Percentiles rank a stretch among this genome's conserved stretches.
phyloP scores from a whole-genome alignment of 53 echinoderm and acorn worm genomes.

The Luidia sarsii region DNA sequence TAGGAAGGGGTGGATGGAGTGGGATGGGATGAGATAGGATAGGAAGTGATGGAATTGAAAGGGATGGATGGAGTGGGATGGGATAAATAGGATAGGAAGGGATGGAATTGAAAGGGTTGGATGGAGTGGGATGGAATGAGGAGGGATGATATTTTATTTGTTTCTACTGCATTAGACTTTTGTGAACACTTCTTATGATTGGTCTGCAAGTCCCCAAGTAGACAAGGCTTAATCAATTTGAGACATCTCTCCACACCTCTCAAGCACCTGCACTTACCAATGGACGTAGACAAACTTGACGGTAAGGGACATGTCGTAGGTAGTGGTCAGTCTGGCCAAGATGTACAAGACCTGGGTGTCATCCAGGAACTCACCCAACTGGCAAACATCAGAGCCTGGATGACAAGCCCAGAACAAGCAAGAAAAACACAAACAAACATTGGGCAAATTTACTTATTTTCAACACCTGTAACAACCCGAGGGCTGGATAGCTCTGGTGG shows the following conservation, averaged over 20 bases:
- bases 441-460: too few relatives aligned
- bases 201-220: not conserved
- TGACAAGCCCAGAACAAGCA: too few relatives aligned
- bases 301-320: constrained; percentile 35
- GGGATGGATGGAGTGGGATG: too few relatives aligned
- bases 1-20: too few relatives aligned
- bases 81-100: too few relatives aligned
- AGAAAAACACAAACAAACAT: too few relatives aligned
- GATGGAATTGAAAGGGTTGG: too few relatives aligned
- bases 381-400: constrained; percentile 33
- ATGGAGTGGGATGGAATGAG: not conserved
- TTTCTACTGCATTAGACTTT: not conserved
- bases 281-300: constrained; percentile 57
- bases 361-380: constrained; percentile 18
- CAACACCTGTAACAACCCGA: not conserved
- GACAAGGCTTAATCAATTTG: not conserved
- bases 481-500: not conserved
- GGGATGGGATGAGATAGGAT: not conserved
- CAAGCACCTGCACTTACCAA: constrained; percentile 31
- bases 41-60: not conserved
- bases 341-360: constrained; percentile 46
- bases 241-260: not conserved
- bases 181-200: not conserved
- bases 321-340: constrained; percentile 7
- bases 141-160: not conserved